Evolutionary conservation across 2,113 vertebrate genomes (phyloP), one percentile per base, ranked within the genome.

Genomic region (Phylloscopus trochiloides): DNA sequence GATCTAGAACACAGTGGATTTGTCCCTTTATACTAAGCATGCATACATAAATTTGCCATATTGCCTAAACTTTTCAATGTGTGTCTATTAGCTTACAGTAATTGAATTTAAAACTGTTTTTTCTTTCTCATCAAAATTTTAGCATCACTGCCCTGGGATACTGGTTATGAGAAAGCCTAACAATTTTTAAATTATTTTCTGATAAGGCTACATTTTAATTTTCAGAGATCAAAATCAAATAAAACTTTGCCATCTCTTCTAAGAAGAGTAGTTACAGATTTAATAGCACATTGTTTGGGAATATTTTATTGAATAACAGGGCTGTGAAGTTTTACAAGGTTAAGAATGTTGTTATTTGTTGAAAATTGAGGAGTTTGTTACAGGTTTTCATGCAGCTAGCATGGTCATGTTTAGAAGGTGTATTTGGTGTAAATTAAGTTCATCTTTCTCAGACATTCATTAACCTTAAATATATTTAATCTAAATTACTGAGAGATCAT

Each of bases 211-310:
- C n/a, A 43, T 91, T 96, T 94, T 91, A 78, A 76, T 90, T 76
- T 78, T 90, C 20, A 72, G 47, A 80, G 67, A 88, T 94, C 58
- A 91, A 94, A 95, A 89, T 97, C 40, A 91, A 88, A 87, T 92
- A 43, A 65, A 45, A 68, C 29, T 51, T 94, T 61, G 48, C 12
- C 55, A 90, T 38, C 32, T 79, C 5, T 65, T 96, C 51, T 62
- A 66, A 79, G 51, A 92, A 90, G 84, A 28, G 10, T 48, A 42
- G 61, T 48, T 32, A 45, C 42, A 77, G 16, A 65, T 75, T 85
- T 86, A 61, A 22, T 78, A 85, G 43, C 76, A 32, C 12, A 17
- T 18, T 86, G 51, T 29, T 68, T 79, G 75, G 28, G 84, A 57
- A 68, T 55, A 52, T 57, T 73, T 43, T 42, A 17, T 47, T 34